Evolutionary conservation across 1,140 invertebrate species (phyloP).

Genomic region (Drosophila ohnishii): DNA sequence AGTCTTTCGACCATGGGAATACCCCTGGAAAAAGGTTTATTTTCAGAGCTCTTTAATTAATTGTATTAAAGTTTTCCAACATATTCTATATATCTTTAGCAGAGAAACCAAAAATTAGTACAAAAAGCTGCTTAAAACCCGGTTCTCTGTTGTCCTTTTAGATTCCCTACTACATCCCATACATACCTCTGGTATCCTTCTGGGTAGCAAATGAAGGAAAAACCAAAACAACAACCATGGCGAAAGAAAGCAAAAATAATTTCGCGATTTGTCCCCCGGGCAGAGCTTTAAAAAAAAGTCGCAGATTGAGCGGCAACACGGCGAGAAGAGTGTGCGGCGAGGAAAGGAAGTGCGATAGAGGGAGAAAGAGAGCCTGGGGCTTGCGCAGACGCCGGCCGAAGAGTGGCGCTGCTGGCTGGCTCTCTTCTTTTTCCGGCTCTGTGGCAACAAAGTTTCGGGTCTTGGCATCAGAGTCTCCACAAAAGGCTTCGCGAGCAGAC

Average conservation of each 20-base stretch:
- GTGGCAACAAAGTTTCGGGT: constrained; percentile 38
- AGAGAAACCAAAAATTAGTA: neutral
- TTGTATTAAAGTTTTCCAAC: too few relatives aligned
- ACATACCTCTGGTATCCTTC: constrained; percentile 6
- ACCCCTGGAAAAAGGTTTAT: neutral
- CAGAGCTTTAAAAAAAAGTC: constrained; percentile 55
- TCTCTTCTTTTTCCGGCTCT: constrained; percentile 32
- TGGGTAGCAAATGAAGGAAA: constrained; percentile 29
- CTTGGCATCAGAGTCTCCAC: constrained; percentile 67
- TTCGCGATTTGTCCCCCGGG: constrained; percentile 75
- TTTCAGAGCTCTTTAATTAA: neutral
- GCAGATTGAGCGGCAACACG: constrained; percentile 20
- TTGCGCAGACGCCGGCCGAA: constrained; percentile 57
- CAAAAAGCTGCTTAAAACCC: neutral
- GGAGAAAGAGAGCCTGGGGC: constrained; percentile 17
- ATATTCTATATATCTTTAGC: too few relatives aligned
- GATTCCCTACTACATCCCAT: neutral
- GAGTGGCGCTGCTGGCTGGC: constrained; percentile 9
- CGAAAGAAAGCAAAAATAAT: constrained; percentile 50
- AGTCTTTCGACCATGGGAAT: neutral
- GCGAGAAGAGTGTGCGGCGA: neutral
- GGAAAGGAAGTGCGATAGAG: constrained; percentile 12
- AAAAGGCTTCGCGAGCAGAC: constrained; percentile 65
- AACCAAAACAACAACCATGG: constrained; percentile 38
- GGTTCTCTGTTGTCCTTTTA: neutral